phyloP scores from a whole-genome alignment of 2,797 vertebrate species.

The Lutjanus argentimaculatus region DNA sequence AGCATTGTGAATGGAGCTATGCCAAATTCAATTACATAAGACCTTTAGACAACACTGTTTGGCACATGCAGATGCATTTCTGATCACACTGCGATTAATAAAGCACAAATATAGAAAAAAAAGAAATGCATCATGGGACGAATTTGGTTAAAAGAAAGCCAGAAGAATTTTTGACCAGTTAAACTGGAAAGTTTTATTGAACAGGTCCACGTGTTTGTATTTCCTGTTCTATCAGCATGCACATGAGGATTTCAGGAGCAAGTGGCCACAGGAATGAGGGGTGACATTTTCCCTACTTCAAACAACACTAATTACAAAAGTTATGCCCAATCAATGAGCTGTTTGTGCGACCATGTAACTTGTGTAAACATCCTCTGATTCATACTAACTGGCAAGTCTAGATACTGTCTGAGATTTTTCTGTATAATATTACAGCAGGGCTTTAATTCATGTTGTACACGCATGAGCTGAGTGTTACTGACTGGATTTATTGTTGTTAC shows the following conservation, averaged over 20 bases:
- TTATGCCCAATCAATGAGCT: neutral
- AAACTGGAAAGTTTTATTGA: neutral
- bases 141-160: neutral
- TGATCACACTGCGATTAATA: neutral
- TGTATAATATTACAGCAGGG: too few relatives aligned
- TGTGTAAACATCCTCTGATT: neutral
- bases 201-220: neutral
- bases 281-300: neutral
- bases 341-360: neutral
- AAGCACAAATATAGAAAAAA: neutral
- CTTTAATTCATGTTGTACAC: neutral
- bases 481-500: neutral
- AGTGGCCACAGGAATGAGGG: neutral
- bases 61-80: neutral
- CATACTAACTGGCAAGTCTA: neutral
- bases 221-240: neutral
- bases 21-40: slow-evolving; percentile 14
- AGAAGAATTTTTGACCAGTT: neutral
- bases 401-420: neutral
- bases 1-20: neutral
- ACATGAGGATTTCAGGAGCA: neutral
- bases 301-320: neutral
- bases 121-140: neutral
- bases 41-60: neutral
- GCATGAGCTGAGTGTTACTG: too few relatives aligned